These are phyloP conservation scores for Bombus difficillimus DNA, from an alignment of 1,140 invertebrate genomes.

Conservation along the genomic window DNA sequence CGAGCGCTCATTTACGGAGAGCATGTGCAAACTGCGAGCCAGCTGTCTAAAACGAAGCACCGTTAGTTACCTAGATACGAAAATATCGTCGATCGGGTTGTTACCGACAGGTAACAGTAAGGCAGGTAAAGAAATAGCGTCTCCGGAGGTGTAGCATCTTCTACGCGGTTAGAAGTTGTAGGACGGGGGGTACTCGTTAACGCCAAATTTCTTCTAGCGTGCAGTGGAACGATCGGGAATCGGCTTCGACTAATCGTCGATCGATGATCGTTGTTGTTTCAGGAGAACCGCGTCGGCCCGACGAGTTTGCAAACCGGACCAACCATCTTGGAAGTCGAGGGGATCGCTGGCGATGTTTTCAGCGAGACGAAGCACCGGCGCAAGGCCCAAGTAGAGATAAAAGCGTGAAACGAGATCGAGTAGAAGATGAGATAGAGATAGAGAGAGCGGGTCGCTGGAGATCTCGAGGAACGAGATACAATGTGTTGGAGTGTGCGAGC, in stretches of 20 bases:
- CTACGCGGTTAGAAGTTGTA: too few relatives aligned
- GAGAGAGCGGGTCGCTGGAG: not conserved
- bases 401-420: not conserved
- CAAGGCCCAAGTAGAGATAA: not conserved
- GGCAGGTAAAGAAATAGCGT: not conserved
- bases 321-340: not conserved
- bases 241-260: not conserved
- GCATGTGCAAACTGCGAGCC: not conserved
- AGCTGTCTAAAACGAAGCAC: conserved; percentile 7
- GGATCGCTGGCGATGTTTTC: not conserved
- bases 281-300: not conserved
- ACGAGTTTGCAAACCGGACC: not conserved
- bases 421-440: conserved; percentile 25
- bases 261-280: conserved; percentile 10
- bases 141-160: too few relatives aligned
- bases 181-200: not conserved
- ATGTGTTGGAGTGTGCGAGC: conserved; percentile 60
- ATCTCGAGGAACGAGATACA: conserved; percentile 42
- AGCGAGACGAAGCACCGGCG: not conserved
- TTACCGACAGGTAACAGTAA: too few relatives aligned
- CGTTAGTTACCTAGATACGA: conserved; percentile 8
- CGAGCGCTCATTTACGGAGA: conserved; percentile 15
- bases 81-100: not conserved
- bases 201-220: not conserved
- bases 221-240: too few relatives aligned